Base-by-base conservation (phyloP, 2,888 invertebrate genomes). In the Hypomecis atomaria region DNA sequence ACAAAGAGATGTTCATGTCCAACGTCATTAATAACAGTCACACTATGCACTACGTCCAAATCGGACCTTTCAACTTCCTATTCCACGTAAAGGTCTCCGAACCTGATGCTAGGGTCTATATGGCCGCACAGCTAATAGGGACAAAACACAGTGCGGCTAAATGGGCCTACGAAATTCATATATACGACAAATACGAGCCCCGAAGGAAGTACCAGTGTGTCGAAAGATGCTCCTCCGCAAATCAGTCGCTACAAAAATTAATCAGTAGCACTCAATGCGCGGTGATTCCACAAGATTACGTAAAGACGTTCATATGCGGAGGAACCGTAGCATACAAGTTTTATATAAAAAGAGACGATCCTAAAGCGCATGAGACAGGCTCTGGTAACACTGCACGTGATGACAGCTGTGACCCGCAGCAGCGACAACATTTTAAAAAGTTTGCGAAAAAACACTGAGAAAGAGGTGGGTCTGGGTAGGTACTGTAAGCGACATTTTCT, bases 151-250 rank as follows among this genome's bases (percentile, higher is more conserved):
- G 86, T 65, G 89, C 90, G 0, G 57, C 69, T 0, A 89, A 88
- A 69, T 92, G 91, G 91, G 69, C 59, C 0, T 91, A 88, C 59
- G 87, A 90, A 65, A 67, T 91, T 0, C 86, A 90, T 7, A 62
- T 91, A 1, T 92, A 84, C 65, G 85, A 89, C 49, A 90, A 91
- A 71, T 73, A 70, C 0, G 73, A 85, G 37, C 82, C 82, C 0
- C 78, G 82, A 0, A 82, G 86, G 42, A 89, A 88, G 59, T 87
- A 73, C 49, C 67, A 69, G 0, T 86, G 75, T 50, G 53, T 57
- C 0, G 86, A 86, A 43, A 66, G 65, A 10, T 90, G 90, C 59
- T 66, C 67, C 2, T 78, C 87, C 0, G 60, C 71, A 7, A 65
- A 10, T 2, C 79, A 71, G 0, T 57, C 79, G 0, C 13, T 85